Evolutionary conservation across 2,888 invertebrate species (phyloP).

Genomic region (Timema cristinae): DNA sequence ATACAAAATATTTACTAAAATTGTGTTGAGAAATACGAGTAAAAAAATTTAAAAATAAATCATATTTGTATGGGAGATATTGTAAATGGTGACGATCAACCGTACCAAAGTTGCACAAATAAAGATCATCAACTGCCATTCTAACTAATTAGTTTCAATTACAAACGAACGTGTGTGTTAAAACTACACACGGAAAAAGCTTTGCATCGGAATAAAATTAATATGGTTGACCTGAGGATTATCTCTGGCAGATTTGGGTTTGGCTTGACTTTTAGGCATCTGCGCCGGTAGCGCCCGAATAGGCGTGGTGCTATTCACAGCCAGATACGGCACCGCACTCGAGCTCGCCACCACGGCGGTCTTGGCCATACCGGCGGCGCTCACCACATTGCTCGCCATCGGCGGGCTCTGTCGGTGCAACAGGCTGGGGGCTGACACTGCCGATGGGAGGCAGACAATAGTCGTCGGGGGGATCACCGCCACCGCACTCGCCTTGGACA

Average conservation of each 20-base stretch:
- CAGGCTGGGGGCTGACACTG: constrained; percentile 24
- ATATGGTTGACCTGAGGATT: constrained; percentile 23
- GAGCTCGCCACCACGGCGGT: constrained; percentile 45
- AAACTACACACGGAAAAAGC: constrained; percentile 9
- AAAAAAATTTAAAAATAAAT: too few relatives aligned
- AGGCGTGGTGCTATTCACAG: constrained; percentile 50
- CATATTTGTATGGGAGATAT: too few relatives aligned
- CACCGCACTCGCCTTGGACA: constrained; percentile 42
- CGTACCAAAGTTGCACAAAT: too few relatives aligned
- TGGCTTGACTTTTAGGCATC: constrained; percentile 42
- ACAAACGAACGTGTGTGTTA: neutral
- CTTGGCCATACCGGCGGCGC: constrained; percentile 31
- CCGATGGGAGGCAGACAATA: constrained; percentile 50
- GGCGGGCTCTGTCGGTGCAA: constrained; percentile 11
- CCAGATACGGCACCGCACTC: constrained; percentile 49
- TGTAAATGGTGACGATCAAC: too few relatives aligned
- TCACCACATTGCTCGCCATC: constrained; percentile 15
- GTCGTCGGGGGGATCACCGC: constrained; percentile 53
- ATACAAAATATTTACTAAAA: too few relatives aligned
- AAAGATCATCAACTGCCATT: too few relatives aligned
- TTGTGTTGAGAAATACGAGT: too few relatives aligned
- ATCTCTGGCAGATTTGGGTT: constrained; percentile 33
- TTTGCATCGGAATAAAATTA: constrained; percentile 13
- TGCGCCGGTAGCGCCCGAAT: constrained; percentile 47
- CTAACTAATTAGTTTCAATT: too few relatives aligned